These are phyloP conservation scores for Zaprionus davidi DNA, from an alignment of 1,140 invertebrate genomes.

Conservation along the genomic window DNA sequence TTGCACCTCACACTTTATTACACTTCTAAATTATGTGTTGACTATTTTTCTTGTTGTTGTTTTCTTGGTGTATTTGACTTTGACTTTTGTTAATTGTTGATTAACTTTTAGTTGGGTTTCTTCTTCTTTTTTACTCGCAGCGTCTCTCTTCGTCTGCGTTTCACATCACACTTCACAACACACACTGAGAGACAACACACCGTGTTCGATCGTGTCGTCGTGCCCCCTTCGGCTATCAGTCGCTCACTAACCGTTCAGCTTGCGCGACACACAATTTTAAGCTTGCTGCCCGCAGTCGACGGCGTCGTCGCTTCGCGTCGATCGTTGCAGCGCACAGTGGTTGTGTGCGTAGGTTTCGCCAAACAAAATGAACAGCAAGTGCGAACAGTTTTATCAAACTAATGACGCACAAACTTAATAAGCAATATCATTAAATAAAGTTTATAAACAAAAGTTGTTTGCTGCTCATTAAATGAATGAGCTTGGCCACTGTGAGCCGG, in stretches of 20 bases:
- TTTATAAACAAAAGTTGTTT: not conserved
- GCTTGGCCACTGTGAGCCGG: conserved; percentile 29
- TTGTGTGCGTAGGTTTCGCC: not conserved
- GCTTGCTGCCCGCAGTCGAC: conserved; percentile 30
- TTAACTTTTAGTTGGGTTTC: conserved; percentile 34
- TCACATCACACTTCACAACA: conserved; percentile 46
- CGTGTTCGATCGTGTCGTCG: conserved; percentile 30
- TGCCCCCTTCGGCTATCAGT: conserved; percentile 54
- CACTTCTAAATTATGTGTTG: conserved; percentile 22
- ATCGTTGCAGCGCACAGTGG: conserved; percentile 49
- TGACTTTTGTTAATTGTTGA: conserved; percentile 36
- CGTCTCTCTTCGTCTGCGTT: conserved; percentile 30
- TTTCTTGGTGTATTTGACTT: conserved; percentile 9
- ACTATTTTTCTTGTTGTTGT: conserved; percentile 4
- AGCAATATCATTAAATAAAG: not conserved
- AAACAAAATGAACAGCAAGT: not conserved
- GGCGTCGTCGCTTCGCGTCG: conserved; percentile 6
- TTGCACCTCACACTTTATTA: conserved; percentile 41
- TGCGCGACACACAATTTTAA: conserved; percentile 63
- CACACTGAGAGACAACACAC: conserved; percentile 21
- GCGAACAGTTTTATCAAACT: not conserved
- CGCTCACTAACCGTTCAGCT: conserved; percentile 60
- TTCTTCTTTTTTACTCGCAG: not conserved
- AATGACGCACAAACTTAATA: not conserved
- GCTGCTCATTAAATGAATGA: too few species aligned